Base-by-base conservation (phyloP, 2,113 vertebrate species). In the Tragelaphus strepsiceros region DNA sequence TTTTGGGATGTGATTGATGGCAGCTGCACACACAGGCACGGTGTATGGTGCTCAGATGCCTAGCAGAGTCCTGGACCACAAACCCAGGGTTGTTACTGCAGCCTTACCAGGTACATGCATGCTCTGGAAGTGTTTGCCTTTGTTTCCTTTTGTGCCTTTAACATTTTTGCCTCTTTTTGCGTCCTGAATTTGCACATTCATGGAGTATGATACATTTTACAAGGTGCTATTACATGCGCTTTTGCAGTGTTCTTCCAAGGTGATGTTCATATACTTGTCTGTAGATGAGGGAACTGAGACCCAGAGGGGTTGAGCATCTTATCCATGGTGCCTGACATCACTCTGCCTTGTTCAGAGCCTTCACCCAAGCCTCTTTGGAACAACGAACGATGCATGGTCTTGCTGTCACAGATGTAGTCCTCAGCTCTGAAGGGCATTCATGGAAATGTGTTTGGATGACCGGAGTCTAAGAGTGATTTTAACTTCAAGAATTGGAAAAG, bases 321-420 rank as follows among this genome's bases (percentile, higher is more conserved):
- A 67, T 30, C 49, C n/a, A 5, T 7, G 46, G 53, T 89, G 15
- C 51, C 46, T 19, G 8, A n/a, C 19, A 14, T 61, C n/a, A 11
- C n/a, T 49, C 46, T 1, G 1, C 30, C 16, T 74, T 39, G 35
- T 67, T 80, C 2, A 4, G 81, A 59, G n/a, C 17, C 61, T 83
- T 90, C 17, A 77, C 3, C 51, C 46, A 71, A 35, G 67, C 1
- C 4, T 64, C 54, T 88, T 58, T 12, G 21, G 54, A 30, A 9
- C 5, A 6, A 2, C 0, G 0, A 54, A 54, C 1, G 5, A 30
- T 26, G 19, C 19, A 24, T 2, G 6, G 15, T 39, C 4, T 7
- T 43, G 26, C 43, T 67, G 24, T 89, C 71, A 62, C 11, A 26
- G 14, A 35, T 39, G 26, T 9, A 35, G 32, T 12, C 10, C 7